phyloP scores from a whole-genome alignment of 1,140 invertebrate species.

The Centruroides sculpturatus region DNA sequence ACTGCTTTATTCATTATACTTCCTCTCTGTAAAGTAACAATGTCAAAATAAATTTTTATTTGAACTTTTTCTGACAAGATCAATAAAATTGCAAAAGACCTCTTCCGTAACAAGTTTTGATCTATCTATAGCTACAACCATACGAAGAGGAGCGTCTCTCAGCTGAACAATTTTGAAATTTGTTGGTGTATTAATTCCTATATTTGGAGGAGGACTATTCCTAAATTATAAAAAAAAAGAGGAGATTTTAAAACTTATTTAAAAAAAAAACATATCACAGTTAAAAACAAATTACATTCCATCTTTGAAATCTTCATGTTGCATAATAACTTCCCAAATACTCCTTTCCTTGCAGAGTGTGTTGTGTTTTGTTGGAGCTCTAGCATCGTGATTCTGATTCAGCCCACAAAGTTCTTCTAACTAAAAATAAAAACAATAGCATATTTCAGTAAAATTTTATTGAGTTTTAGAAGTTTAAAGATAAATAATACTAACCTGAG shows the following conservation, averaged over 20 bases:
- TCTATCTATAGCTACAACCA: conserved; percentile 2
- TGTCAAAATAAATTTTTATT: no score
- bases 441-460: no score
- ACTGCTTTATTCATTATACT: no score
- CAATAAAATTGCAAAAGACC: conserved; percentile 3
- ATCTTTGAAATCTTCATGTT: conserved; percentile 20
- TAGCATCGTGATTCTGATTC: conserved; percentile 20
- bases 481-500: no score
- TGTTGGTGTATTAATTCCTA: no score
- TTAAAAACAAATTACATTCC: conserved; percentile 5
- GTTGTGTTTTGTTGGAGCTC: conserved; percentile 29
- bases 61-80: no score
- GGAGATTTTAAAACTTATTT: neutral
- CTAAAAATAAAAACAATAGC: no score
- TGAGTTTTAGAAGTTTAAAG: no score
- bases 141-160: neutral
- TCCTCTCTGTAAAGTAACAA: no score
- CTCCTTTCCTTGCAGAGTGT: conserved; percentile 19
- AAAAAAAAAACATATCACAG: neutral
- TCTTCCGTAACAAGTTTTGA: neutral
- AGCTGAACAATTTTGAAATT: neutral
- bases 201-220: no score
- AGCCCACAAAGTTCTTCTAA: no score
- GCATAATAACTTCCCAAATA: conserved; percentile 20
- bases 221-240: neutral